phyloP scores from a whole-genome alignment of 1,140 invertebrate species.

The Philotrypesis tridentata region DNA sequence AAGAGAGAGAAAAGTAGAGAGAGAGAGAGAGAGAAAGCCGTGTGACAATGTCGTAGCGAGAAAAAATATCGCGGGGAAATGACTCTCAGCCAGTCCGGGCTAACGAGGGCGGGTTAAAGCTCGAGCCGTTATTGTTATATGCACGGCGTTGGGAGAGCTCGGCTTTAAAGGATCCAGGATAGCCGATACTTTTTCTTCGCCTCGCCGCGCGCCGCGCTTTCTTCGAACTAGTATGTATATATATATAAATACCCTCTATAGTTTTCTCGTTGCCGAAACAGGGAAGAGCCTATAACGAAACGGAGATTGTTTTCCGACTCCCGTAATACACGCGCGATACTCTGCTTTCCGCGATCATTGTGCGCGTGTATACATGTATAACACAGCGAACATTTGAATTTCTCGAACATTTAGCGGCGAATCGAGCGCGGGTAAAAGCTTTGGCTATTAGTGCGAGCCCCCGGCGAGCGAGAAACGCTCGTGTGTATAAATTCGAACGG shows the following conservation, averaged over 20 bases:
- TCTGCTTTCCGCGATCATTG: too few relatives aligned
- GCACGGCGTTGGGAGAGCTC: neutral
- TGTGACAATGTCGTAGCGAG: conserved; percentile 5
- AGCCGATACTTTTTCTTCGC: neutral
- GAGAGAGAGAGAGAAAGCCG: neutral
- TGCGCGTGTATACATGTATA: too few relatives aligned
- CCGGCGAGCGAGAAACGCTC: too few relatives aligned
- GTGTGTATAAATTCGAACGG: neutral
- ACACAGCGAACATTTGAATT: too few relatives aligned
- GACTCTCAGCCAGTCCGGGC: neutral
- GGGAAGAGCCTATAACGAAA: too few relatives aligned
- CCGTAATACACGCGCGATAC: too few relatives aligned
- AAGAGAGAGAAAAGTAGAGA: neutral
- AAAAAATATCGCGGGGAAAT: conserved; percentile 44
- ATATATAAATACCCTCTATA: too few relatives aligned
- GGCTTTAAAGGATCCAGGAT: neutral
- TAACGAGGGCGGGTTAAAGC: conserved; percentile 8
- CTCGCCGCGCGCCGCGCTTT: too few relatives aligned
- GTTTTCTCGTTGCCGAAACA: too few relatives aligned
- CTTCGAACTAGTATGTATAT: neutral
- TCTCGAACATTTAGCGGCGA: too few relatives aligned
- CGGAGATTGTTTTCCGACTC: neutral
- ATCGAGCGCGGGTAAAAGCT: neutral
- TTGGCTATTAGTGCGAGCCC: too few relatives aligned
- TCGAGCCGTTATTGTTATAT: neutral